Evolutionary conservation across 1,140 invertebrate species (phyloP), one percentile per base, ranked within the genome.

Genomic region (Drosophila prosaltans): DNA sequence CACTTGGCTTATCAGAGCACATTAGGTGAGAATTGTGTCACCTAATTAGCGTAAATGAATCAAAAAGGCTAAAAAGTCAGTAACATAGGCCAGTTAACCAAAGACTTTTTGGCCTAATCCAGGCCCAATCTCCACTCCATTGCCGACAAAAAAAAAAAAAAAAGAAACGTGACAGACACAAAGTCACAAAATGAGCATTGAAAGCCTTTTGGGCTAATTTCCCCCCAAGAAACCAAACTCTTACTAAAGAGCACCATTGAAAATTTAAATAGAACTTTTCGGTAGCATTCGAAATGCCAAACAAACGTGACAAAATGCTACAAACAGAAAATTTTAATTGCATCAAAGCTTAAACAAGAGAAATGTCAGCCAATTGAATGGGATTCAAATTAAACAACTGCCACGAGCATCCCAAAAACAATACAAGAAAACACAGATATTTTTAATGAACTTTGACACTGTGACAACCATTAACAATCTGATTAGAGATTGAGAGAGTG

Each of bases 21-120:
- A 91, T 91, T 91, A 91, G 84, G 89, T 91, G 89, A 91, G 89
- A 91, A 91, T 91, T 91, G 89, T 91, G 89, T 91, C 89, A 91
- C 89, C 89, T 91, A 91, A 91, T 91, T 91, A 91, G 81, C 88
- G 81, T 91, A 91, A 91, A 91, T 91, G 89, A 80, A 86, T 88
- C 88, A 91, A 90, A 83, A 74, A 80, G 72, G 54, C 74, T 16
- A 78, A 65, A 36, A 26, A n/a, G 26, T 28, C 11, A 28, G 21
- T 30, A 8, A 30, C 66, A 26, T 16, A 63, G 54, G 80, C 51
- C 80, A 82, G 74, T 69, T 78, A 60, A 71, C 80, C 77, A 67
- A 54, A 41, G 41, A 6, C 32, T 41, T 57, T 40, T 57, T 40
- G 51, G 72, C 51, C 68, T 90, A 90, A 85, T 90, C 78, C 78